phyloP scores from a whole-genome alignment of 2,797 vertebrate species.

The Eurystomus glaucurus region DNA sequence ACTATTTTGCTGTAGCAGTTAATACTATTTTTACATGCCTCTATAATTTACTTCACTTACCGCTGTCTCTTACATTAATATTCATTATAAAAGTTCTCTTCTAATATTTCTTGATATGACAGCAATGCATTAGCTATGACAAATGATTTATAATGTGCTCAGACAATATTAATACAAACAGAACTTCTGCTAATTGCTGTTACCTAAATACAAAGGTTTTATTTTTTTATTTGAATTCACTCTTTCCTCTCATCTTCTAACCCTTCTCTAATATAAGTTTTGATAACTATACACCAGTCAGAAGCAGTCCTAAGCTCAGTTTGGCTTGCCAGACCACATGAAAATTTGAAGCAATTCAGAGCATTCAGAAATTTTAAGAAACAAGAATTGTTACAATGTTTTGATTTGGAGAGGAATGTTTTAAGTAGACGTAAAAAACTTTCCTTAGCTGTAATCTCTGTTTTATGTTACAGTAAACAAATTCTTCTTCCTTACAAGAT shows the following conservation, averaged over 20 bases:
- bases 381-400: not conserved
- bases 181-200: conserved; percentile 73
- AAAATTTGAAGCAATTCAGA: not conserved
- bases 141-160: conserved; percentile 77
- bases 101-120: conserved; percentile 82
- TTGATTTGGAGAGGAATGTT: not conserved
- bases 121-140: conserved; percentile 81
- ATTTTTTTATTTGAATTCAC: conserved; percentile 40
- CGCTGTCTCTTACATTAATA: conserved; percentile 88
- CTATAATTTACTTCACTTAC: conserved; percentile 89
- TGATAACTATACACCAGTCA: not conserved
- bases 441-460: not conserved
- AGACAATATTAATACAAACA: conserved; percentile 77
- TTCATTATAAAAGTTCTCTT: conserved; percentile 86
- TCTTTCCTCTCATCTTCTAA: not conserved
- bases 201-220: conserved; percentile 70
- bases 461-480: not conserved
- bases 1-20: conserved; percentile 82
- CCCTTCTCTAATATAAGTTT: conserved; percentile 1
- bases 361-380: not conserved
- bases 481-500: not conserved
- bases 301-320: not conserved
- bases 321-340: not conserved
- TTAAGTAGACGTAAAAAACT: not conserved
- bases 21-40: conserved; percentile 86